Percentiles rank a stretch among this genome's conserved stretches.
Conservation (phyloP, 2,113 vertebrate genomes). For the Tragelaphus imberbis region DNA sequence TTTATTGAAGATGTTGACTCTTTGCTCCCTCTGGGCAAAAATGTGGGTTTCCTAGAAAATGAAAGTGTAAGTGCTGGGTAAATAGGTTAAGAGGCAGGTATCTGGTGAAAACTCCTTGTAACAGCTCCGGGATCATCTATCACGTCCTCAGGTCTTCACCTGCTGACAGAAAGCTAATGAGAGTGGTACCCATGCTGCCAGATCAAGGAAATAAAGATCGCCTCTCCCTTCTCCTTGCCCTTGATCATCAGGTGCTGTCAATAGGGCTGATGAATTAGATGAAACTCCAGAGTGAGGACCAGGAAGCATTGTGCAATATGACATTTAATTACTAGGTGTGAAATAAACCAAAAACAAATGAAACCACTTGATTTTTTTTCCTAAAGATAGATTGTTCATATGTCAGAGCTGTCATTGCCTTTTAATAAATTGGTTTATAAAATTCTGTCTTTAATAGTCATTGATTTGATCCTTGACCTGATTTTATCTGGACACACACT, state of each 20-base stretch:
- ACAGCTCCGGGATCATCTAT: background rate
- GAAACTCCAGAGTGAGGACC: background rate
- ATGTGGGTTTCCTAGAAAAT: background rate
- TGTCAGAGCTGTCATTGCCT: background rate
- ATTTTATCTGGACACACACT: background rate
- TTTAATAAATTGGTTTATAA: background rate
- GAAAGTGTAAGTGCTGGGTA: background rate
- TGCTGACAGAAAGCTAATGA: constrained; percentile 2
- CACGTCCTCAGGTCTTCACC: background rate
- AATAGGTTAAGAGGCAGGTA: background rate
- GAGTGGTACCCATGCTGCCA: background rate
- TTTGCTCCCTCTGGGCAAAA: background rate
- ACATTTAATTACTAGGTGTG: background rate
- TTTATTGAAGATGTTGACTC: background rate
- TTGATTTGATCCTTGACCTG: background rate
- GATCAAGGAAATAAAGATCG: background rate
- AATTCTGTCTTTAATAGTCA: background rate
- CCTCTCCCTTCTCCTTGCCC: background rate
- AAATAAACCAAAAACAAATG: background rate
- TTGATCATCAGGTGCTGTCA: background rate
- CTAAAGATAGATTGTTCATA: background rate
- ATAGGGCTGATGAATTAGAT: background rate
- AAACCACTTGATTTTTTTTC: background rate
- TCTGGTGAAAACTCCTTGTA: background rate
- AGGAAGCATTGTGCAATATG: background rate